Evolutionary conservation across 2,888 invertebrate genomes (phyloP).

Genomic region (Oxytorus armatus): DNA sequence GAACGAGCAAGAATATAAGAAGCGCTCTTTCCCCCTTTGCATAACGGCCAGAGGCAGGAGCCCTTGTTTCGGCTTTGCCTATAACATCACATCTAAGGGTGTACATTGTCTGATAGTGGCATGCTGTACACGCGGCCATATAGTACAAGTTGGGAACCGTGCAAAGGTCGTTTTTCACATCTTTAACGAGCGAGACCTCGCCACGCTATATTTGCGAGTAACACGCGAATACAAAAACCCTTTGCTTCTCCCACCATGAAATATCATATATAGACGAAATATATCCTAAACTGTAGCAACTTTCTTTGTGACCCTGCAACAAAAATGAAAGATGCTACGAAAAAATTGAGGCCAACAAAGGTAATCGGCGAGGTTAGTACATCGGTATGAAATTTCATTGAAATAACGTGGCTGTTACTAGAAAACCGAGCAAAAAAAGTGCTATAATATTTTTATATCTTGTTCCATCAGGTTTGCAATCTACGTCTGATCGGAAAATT

Average conservation of each 20-base stretch:
- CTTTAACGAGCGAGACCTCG: slow-evolving; percentile 38
- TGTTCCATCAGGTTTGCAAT: no score
- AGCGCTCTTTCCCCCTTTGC: slow-evolving; percentile 30
- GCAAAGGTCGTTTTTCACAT: slow-evolving; percentile 40
- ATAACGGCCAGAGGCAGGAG: slow-evolving; percentile 20
- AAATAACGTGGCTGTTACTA: no score
- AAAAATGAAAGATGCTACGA: not conserved
- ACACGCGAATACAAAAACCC: slow-evolving; percentile 37
- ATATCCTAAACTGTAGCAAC: not conserved
- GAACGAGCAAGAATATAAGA: slow-evolving; percentile 13
- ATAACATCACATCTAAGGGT: slow-evolving; percentile 16
- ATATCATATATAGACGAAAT: not conserved
- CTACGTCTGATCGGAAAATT: no score
- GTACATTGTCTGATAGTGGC: slow-evolving; percentile 31
- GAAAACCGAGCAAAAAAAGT: no score
- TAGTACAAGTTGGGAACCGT: slow-evolving; percentile 7
- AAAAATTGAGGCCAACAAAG: not conserved
- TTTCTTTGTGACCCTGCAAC: not conserved
- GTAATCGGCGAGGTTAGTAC: no score
- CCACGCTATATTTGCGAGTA: slow-evolving; percentile 24
- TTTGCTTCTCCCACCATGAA: not conserved
- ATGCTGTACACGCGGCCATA: not conserved
- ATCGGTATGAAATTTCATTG: no score
- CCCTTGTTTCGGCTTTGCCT: slow-evolving; percentile 24
- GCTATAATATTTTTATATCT: no score